phyloP scores from a whole-genome alignment of 2,113 vertebrate genomes.

The Mesocricetus auratus region DNA sequence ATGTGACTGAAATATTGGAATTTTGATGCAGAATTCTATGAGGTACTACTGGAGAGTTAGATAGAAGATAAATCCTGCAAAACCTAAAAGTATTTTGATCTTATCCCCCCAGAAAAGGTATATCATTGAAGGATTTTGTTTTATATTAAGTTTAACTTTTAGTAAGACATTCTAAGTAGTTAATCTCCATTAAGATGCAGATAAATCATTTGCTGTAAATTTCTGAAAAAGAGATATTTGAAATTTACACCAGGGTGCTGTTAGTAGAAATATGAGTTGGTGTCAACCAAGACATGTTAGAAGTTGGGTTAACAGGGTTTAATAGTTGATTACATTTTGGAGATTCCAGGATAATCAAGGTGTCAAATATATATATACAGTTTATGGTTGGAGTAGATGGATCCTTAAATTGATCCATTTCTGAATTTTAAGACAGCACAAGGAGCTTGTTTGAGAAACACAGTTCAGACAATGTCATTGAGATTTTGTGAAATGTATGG shows the following conservation, averaged over 20 bases:
- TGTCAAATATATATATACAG: neutral
- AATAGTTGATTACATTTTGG: neutral
- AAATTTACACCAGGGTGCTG: neutral
- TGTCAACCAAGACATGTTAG: neutral
- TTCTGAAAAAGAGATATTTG: neutral
- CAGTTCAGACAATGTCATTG: neutral
- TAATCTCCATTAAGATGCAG: neutral
- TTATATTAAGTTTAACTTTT: neutral
- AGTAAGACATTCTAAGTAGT: neutral
- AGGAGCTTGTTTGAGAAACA: neutral
- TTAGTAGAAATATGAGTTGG: neutral
- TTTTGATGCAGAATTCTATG: neutral
- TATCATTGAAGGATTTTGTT: neutral
- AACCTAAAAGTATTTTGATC: neutral
- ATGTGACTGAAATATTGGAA: neutral
- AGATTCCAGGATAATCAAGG: neutral
- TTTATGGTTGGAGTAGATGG: neutral
- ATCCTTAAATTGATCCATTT: neutral
- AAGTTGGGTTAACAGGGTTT: neutral
- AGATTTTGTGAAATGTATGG: neutral
- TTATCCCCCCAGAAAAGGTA: neutral
- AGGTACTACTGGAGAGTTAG: too few relatives aligned
- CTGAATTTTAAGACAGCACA: neutral
- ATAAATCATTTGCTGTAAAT: conserved; percentile 5
- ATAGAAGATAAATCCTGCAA: neutral